Evolutionary conservation across 2,113 vertebrate species (phyloP).

Genomic region (Sinocyclocheilus rhinocerous): DNA sequence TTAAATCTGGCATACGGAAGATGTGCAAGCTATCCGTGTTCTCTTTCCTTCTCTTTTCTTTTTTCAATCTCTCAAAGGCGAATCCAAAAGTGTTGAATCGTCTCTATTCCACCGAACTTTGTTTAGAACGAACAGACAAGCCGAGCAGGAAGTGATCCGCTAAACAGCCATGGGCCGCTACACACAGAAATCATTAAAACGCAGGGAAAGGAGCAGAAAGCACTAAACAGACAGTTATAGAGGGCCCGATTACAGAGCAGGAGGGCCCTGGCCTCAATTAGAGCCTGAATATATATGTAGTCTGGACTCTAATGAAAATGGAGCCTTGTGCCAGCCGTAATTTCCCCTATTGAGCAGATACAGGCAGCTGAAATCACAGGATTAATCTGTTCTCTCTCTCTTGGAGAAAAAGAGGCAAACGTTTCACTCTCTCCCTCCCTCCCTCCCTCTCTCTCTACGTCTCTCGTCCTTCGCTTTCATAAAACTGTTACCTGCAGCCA

Average conservation of each 20-base stretch:
- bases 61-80: background rate
- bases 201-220: conserved; percentile 67
- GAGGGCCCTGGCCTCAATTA: conserved; percentile 75
- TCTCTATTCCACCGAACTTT: conserved; percentile 56
- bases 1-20: conserved; percentile 21
- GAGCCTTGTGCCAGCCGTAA: conserved; percentile 58
- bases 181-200: conserved; percentile 54
- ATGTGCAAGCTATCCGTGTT: conserved; percentile 9
- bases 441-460: conserved; percentile 3
- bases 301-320: conserved; percentile 74
- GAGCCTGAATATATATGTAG: conserved; percentile 72
- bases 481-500: conserved; percentile 46
- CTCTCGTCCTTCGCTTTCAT: conserved; percentile 16
- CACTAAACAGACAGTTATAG: conserved; percentile 75
- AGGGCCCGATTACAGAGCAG: conserved; percentile 73
- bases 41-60: background rate
- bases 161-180: conserved; percentile 55
- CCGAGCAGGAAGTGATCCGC: conserved; percentile 61
- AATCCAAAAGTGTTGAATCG: conserved; percentile 54
- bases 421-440: conserved; percentile 2
- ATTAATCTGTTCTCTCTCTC: conserved; percentile 47
- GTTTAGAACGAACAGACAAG: conserved; percentile 63
- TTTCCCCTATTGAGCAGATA: conserved; percentile 48
- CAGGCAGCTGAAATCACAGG: conserved; percentile 47
- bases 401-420: conserved; percentile 1